These are phyloP conservation scores for Phenacoccus solenopsis DNA, from an alignment of 1,140 invertebrate genomes.

Conservation along the genomic window DNA sequence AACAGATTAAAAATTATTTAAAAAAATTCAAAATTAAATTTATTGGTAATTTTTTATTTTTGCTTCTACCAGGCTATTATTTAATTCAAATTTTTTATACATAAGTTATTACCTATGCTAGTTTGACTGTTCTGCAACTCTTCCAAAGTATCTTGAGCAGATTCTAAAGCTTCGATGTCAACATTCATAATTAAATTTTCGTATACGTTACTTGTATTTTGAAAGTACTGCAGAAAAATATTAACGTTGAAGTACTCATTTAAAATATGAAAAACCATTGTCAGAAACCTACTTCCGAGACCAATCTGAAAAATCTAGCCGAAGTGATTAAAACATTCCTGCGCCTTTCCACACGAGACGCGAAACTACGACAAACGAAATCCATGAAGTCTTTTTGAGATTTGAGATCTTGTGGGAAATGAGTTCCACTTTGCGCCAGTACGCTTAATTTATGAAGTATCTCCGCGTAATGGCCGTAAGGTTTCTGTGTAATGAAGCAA, in stretches of 20 bases:
- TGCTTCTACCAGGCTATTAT: neutral
- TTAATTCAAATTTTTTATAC: neutral
- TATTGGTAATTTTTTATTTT: neutral
- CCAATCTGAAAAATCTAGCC: conserved; percentile 56
- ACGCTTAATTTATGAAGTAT: conserved; percentile 52
- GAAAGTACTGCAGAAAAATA: conserved; percentile 40
- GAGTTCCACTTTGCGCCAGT: conserved; percentile 37
- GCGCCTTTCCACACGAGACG: conserved; percentile 55
- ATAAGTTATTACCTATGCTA: conserved; percentile 39
- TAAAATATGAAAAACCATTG: no score
- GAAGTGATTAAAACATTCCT: conserved; percentile 64
- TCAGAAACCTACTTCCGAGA: conserved; percentile 45
- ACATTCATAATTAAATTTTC: conserved; percentile 48
- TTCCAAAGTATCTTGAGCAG: conserved; percentile 38
- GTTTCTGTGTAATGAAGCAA: conserved; percentile 37
- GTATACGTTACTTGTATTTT: conserved; percentile 49
- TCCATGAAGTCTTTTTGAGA: conserved; percentile 64
- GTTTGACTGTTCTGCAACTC: conserved; percentile 40
- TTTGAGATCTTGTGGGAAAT: conserved; percentile 43
- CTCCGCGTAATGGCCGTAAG: conserved; percentile 61
- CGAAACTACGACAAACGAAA: conserved; percentile 63
- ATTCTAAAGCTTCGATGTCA: conserved; percentile 40
- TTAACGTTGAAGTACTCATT: neutral
- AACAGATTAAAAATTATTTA: neutral
- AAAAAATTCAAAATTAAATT: neutral